These are phyloP conservation scores for Strongylocentrotus purpuratus DNA, from an alignment of 35 echinoderm and acorn worm genomes.

Conservation along the genomic window DNA sequence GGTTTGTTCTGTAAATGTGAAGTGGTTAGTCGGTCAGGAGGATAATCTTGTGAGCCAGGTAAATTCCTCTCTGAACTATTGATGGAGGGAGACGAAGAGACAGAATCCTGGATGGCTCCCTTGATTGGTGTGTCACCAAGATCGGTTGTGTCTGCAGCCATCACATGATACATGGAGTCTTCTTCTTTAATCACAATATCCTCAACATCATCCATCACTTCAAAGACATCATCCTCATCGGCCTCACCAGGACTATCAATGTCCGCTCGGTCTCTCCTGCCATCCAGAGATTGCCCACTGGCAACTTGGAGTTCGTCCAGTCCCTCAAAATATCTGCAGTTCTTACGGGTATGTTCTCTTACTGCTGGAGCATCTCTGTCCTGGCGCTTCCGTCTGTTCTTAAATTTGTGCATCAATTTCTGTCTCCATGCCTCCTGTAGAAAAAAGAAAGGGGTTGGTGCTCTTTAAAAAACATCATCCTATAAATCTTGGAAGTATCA, in stretches of 20 bases:
- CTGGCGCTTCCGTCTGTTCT: conserved; percentile 21
- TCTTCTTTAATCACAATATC: background rate
- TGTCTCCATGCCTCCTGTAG: conserved; percentile 10
- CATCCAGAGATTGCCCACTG: background rate
- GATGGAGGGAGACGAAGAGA: background rate
- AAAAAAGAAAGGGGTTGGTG: background rate
- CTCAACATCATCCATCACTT: background rate
- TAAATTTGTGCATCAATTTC: conserved; percentile 41
- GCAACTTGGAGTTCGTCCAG: background rate
- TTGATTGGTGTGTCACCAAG: background rate
- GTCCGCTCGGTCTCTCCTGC: background rate
- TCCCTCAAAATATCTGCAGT: background rate
- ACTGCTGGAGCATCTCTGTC: background rate
- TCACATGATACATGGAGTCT: background rate
- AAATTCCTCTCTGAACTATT: background rate
- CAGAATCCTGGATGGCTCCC: background rate
- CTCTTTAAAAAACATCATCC: no score
- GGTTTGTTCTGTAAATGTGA: background rate
- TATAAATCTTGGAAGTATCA: no score
- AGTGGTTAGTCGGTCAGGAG: background rate
- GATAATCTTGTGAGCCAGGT: background rate
- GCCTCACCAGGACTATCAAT: background rate
- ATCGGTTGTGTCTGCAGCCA: conserved; percentile 14
- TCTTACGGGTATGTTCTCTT: background rate
- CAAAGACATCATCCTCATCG: background rate